These are phyloP conservation scores for Hyla sarda DNA, from an alignment of 2,113 vertebrate species.

Conservation along the genomic window DNA sequence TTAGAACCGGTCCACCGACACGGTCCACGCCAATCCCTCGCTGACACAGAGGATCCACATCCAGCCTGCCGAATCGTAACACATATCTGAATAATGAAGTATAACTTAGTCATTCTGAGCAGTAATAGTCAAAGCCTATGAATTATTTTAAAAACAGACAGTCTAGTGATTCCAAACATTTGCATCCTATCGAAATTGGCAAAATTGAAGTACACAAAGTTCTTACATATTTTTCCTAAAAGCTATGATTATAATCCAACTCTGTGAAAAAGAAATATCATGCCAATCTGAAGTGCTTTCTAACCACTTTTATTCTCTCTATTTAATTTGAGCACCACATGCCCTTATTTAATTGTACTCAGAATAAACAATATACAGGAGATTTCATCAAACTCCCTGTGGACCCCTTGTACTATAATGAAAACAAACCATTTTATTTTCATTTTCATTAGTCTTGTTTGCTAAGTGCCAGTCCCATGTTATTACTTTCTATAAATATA, in stretches of 20 bases:
- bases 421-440: conserved; percentile 42
- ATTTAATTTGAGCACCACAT: not conserved
- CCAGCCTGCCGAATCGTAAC: too few relatives aligned
- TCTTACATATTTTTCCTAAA: not conserved
- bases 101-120: too few relatives aligned
- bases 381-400: conserved; percentile 21
- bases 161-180: too few relatives aligned
- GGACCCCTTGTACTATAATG: conserved; percentile 27
- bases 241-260: not conserved
- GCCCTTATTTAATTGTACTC: conserved; percentile 21
- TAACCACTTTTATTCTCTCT: conserved; percentile 6
- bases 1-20: too few relatives aligned
- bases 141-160: too few relatives aligned
- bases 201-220: not conserved
- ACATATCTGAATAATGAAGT: too few relatives aligned
- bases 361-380: conserved; percentile 7
- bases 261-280: not conserved
- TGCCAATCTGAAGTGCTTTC: conserved; percentile 9
- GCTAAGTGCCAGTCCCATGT: conserved; percentile 15
- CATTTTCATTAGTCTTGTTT: conserved; percentile 24
- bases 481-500: conserved; percentile 21
- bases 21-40: too few relatives aligned
- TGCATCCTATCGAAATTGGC: too few relatives aligned
- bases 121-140: too few relatives aligned
- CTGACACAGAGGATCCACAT: too few relatives aligned